These are phyloP conservation scores for Ammodramus savannarum DNA, from an alignment of 2,113 vertebrate species.

Conservation along the genomic window DNA sequence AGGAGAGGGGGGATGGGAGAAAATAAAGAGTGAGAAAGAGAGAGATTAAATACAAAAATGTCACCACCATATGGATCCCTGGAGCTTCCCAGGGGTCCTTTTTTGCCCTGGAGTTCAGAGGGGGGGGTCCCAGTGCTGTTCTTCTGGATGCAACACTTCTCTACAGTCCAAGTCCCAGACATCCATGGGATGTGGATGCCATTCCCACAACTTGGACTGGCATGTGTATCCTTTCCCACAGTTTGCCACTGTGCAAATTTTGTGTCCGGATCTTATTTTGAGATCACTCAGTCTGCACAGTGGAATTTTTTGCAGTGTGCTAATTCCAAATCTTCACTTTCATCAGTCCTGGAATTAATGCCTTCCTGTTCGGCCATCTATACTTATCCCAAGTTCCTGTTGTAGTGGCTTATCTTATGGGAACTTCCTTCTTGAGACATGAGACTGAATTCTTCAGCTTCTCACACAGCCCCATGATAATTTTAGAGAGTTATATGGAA, in stretches of 20 bases:
- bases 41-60: background rate
- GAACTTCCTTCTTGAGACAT: background rate
- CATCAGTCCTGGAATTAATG: background rate
- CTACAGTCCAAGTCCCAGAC: background rate
- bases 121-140: background rate
- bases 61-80: background rate
- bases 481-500: background rate
- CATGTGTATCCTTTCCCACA: background rate
- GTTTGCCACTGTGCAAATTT: background rate
- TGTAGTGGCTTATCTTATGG: background rate
- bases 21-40: background rate
- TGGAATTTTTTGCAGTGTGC: background rate
- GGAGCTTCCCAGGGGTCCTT: fast-evolving
- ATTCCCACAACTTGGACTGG: background rate
- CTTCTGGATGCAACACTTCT: background rate
- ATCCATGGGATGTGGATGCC: too few relatives aligned
- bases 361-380: background rate
- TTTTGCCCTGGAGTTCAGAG: background rate
- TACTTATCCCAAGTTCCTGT: background rate
- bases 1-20: background rate
- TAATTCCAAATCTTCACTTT: background rate
- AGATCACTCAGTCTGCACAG: background rate
- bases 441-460: background rate
- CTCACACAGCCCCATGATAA: background rate
- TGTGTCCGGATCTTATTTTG: background rate